Base-by-base conservation (phyloP, 2,113 vertebrate species). In the Brachypodius melanocephalos region DNA sequence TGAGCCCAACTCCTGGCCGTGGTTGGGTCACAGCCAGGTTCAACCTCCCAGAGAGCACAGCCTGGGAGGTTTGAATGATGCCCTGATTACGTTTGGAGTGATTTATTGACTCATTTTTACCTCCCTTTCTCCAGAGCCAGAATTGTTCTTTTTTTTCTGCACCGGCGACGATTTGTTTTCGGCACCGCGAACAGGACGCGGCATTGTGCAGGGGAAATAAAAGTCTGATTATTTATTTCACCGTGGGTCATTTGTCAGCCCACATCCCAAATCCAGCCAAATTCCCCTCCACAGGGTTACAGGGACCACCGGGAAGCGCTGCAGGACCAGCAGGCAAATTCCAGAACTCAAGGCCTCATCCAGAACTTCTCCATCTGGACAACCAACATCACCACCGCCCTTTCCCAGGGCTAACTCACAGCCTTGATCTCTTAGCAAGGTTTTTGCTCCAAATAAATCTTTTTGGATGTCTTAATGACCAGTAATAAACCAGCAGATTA, bases 401-500 rank as follows among this genome's bases (percentile, higher is more conserved):
- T 77, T 14, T 36, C 9, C 28, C 48, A 65, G 28, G 1, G 18
- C 25, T 57, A 45, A 29, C 36, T 75, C 49, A 48, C 14, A 48
- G 69, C 25, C 9, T 4, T 5, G 20, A 68, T 22, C 57, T 68
- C 68, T 36, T 22, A 45, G 51, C 25, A 38, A 85, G 66, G 89
- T 5, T 85, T 73, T 72, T 61, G 38, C 29, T 65, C 15, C 46
- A 66, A n/a, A 79, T 48, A 71, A 79, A 91, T 90, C 71, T 74
- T 17, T 17, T 16, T 58, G 34, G 72, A 66, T 51, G 26, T 19
- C 63, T 83, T 88, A 22, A 93, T 5, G 13, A 22, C 45, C 65
- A 34, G 51, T 42, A 48, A 88, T 63, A 83, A 92, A 95, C 9
- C 43, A 59, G 43, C 40, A 90, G 63, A 59, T 79, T 31, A 29